Evolutionary conservation across 37 sponge, comb jelly and placozoan species (phyloP), one percentile per base, ranked within the genome.

Genomic region (Diacarnus erythraeanus): DNA sequence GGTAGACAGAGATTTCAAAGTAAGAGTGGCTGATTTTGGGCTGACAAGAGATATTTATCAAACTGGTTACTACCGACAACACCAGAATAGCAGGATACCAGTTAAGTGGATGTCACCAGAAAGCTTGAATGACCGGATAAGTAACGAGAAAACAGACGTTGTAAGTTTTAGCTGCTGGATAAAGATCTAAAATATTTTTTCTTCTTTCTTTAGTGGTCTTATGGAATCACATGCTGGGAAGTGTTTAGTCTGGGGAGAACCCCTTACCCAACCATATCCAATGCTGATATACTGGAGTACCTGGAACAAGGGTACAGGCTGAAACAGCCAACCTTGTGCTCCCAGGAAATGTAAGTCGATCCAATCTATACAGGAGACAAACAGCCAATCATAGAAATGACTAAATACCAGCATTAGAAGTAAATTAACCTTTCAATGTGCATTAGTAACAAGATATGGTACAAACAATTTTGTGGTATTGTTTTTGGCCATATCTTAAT

Each of bases 101-200:
- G 77, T 90, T 57, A 90, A 90, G 60, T 90, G 90, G 90, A 90
- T 90, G 90, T 43, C 84, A 29, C 90, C 86, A 4, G 90, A 90
- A 78, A 84, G 84, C 22, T 68, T 90, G 3, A 51, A 80, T 69
- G 90, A 90, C 58, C 68, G 71, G 25, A 90, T 85, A 65, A 85
- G 86, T 74, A 90, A 77, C 33, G 81, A 85, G 66, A 85, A 84
- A 71, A 81, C 86, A 36, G 90, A 90, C 59, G 86, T 90, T 72
- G 86, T 85, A 23, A 77, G 85, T 40, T 25, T 10, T 17, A 27
- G 25, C 65, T 27, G 51, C 43, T 29, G 30, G 23, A 47, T 25
- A 64, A 64, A 27, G 20, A n/a, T 9, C 25, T 23, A 23, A 10
- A 9, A 64, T 64, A 64, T n/a, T 15, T n/a, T 64, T 25, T 64